A percentile compares a stretch with the other conserved stretches of the same genome.
Evolutionary conservation across 2,797 vertebrate species (phyloP).

Genomic region (Acrocephalus scirpaceus): DNA sequence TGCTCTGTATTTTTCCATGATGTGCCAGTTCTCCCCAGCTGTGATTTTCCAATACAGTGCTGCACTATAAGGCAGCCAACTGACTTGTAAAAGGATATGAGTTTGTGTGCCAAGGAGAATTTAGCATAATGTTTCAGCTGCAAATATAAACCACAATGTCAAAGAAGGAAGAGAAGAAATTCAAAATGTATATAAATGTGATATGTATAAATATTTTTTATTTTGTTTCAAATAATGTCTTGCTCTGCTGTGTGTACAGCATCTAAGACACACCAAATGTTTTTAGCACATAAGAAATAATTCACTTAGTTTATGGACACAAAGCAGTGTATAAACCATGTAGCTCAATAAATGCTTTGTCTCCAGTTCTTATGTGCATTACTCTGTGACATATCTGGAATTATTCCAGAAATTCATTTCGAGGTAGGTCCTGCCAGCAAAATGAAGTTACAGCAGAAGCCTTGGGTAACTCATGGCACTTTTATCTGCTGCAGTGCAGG

Average conservation of each 20-base stretch:
- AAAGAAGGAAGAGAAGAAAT: neutral
- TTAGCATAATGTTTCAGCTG: conserved; percentile 3
- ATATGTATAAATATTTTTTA: neutral
- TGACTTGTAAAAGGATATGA: conserved; percentile 2
- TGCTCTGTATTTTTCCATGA: neutral
- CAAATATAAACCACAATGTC: neutral
- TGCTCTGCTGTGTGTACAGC: neutral
- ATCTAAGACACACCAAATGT: neutral
- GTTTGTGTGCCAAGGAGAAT: conserved; percentile 15
- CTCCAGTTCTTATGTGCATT: neutral
- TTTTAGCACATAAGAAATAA: neutral
- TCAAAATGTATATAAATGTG: neutral
- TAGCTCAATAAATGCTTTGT: neutral
- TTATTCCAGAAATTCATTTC: neutral
- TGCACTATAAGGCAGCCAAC: conserved; percentile 11
- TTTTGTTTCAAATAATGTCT: neutral
- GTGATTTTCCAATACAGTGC: conserved; percentile 22
- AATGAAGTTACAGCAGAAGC: neutral
- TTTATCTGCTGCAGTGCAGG: rapidly evolving
- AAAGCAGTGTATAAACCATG: neutral
- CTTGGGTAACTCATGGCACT: neutral
- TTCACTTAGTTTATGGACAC: neutral
- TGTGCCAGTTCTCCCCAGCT: conserved; percentile 13
- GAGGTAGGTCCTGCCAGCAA: neutral
- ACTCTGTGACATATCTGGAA: neutral